Percentiles rank a stretch among this genome's conserved stretches.
Conservation (phyloP, 2,113 vertebrate species). For the Phyllostomus hastatus region DNA sequence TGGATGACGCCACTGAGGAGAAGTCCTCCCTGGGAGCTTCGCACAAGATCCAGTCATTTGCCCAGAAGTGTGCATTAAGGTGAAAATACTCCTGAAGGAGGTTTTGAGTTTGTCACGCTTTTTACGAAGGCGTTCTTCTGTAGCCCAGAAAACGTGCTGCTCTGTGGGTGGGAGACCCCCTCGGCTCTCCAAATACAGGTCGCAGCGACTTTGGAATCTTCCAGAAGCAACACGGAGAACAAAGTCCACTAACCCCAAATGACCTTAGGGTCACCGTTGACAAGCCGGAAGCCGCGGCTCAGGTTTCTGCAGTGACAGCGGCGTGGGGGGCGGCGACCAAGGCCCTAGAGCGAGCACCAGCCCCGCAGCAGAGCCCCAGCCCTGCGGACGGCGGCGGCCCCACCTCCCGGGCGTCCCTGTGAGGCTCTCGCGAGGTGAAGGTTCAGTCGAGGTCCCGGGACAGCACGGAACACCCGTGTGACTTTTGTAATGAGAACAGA, state of each 20-base stretch:
- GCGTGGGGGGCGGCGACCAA: not conserved
- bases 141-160: not conserved
- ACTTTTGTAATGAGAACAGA: too few species aligned
- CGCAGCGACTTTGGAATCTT: not conserved
- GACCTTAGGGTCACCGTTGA: not conserved
- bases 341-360: not conserved
- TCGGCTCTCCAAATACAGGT: not conserved
- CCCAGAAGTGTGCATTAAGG: not conserved
- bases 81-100: not conserved
- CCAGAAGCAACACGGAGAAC: not conserved
- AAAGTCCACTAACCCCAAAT: not conserved
- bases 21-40: too few species aligned
- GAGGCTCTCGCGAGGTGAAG: too few species aligned
- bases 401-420: too few species aligned
- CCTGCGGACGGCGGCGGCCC: too few species aligned
- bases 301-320: not conserved
- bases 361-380: not conserved
- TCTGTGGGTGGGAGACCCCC: not conserved
- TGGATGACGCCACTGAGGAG: rapidly evolving
- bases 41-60: rapidly evolving
- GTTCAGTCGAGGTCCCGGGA: too few species aligned
- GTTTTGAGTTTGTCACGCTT: not conserved
- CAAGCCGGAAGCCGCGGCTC: not conserved
- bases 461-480: too few species aligned
- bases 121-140: not conserved